phyloP scores from a whole-genome alignment of 2,888 invertebrate genomes.

The Eumacrocentrus americanus region DNA sequence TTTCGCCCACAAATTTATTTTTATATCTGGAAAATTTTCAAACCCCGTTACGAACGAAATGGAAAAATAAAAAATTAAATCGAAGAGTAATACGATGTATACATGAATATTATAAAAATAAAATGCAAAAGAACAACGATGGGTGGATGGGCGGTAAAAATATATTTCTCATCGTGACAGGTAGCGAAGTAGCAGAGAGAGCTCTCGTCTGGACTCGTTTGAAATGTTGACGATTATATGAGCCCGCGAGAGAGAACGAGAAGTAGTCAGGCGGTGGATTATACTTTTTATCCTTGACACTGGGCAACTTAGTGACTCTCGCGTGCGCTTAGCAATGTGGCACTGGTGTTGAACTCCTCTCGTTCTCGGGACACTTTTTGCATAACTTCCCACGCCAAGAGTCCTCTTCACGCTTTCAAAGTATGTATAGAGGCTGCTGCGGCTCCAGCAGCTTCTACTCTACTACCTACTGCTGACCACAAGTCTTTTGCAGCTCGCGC shows the following conservation, averaged over 20 bases:
- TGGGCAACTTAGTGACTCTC: slow-evolving; percentile 22
- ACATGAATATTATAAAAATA: too few relatives aligned
- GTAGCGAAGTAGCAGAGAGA: too few relatives aligned
- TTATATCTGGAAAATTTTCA: too few relatives aligned
- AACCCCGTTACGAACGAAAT: too few relatives aligned
- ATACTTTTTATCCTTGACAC: slow-evolving; percentile 27
- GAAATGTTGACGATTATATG: slow-evolving; percentile 41
- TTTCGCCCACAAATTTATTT: too few relatives aligned
- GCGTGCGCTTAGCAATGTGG: slow-evolving; percentile 20
- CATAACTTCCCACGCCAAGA: slow-evolving; percentile 48
- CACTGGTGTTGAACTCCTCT: slow-evolving; percentile 15
- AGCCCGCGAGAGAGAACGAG: slow-evolving; percentile 1
- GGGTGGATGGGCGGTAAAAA: too few relatives aligned
- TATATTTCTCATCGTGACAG: too few relatives aligned
- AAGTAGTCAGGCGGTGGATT: slow-evolving; percentile 16
- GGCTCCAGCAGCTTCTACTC: too few relatives aligned
- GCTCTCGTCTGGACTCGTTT: slow-evolving; percentile 37
- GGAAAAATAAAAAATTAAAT: too few relatives aligned
- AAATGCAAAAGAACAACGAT: too few relatives aligned
- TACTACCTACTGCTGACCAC: too few relatives aligned
- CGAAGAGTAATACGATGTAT: too few relatives aligned
- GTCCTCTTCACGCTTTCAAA: slow-evolving; percentile 12
- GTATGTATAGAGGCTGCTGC: not conserved
- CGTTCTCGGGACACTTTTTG: slow-evolving; percentile 38
- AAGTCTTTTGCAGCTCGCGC: slow-evolving; percentile 32